Evolutionary conservation across 2,113 vertebrate genomes (phyloP).

Genomic region (Aptenodytes forsteri): DNA sequence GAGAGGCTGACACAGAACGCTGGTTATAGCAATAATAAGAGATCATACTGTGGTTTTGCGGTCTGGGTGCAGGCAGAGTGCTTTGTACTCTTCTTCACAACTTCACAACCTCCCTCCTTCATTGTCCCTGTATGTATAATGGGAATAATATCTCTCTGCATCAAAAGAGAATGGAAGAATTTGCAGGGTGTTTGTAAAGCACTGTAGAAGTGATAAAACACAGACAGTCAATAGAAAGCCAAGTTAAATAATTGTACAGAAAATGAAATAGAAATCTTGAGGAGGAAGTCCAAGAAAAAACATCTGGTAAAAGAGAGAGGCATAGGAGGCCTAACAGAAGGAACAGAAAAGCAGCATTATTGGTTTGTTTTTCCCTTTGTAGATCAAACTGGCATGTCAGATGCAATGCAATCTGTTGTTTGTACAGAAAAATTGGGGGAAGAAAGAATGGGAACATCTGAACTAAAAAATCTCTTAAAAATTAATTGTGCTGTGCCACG

Average conservation of each 20-base stretch:
- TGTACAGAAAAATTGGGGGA: conserved; percentile 17
- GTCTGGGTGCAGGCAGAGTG: neutral
- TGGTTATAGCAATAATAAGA: neutral
- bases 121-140: neutral
- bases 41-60: neutral
- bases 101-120: neutral
- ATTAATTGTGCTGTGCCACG: neutral
- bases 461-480: conserved; percentile 15
- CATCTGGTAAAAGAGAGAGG: neutral
- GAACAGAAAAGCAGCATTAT: conserved; percentile 40
- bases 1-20: neutral
- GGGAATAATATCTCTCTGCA: neutral
- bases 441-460: conserved; percentile 5
- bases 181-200: neutral
- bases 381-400: neutral
- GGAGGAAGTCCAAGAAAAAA: neutral
- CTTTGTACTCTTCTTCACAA: neutral
- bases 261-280: neutral
- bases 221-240: neutral
- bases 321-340: conserved; percentile 8
- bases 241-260: neutral
- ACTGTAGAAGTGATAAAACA: neutral
- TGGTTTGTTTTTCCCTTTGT: conserved; percentile 34
- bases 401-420: conserved; percentile 63
- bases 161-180: neutral